Evolutionary conservation across 1,140 invertebrate species (phyloP).

Genomic region (Oreohelix idahoensis): DNA sequence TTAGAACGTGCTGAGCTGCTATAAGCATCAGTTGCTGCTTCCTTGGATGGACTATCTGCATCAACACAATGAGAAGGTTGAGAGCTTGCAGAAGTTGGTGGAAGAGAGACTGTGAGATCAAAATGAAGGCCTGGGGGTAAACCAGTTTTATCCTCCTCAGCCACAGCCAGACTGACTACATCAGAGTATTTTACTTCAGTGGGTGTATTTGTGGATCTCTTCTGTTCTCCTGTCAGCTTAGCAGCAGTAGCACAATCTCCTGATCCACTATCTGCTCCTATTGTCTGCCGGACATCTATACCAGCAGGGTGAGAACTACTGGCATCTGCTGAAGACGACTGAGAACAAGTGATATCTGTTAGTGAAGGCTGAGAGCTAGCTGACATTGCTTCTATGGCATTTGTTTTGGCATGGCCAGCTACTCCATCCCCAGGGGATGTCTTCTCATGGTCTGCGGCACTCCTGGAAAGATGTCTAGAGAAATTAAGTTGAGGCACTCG

Average conservation of each 20-base stretch:
- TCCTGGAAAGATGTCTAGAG: constrained; percentile 39
- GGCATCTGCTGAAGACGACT: too few relatives aligned
- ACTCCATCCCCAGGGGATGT: neutral
- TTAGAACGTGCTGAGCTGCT: neutral
- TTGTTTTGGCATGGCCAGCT: neutral
- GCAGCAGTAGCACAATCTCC: constrained; percentile 7
- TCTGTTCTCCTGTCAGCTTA: neutral
- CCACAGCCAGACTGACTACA: neutral
- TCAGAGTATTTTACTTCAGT: neutral
- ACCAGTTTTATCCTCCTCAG: neutral
- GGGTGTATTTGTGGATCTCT: neutral
- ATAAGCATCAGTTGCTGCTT: neutral
- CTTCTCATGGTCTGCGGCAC: neutral
- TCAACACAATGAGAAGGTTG: neutral
- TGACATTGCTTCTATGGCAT: neutral
- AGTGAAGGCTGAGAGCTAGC: neutral
- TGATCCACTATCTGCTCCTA: neutral
- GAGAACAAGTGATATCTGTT: neutral
- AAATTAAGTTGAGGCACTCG: constrained; percentile 60
- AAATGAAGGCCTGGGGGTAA: neutral
- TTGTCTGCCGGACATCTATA: too few relatives aligned
- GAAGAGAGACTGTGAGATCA: neutral
- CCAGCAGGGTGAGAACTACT: too few relatives aligned
- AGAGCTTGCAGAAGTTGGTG: neutral
- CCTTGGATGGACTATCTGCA: neutral